Percentiles rank a stretch among this genome's conserved stretches.
These are phyloP conservation scores for Podarcis muralis DNA, from an alignment of 2,113 vertebrate genomes.

Conservation along the genomic window DNA sequence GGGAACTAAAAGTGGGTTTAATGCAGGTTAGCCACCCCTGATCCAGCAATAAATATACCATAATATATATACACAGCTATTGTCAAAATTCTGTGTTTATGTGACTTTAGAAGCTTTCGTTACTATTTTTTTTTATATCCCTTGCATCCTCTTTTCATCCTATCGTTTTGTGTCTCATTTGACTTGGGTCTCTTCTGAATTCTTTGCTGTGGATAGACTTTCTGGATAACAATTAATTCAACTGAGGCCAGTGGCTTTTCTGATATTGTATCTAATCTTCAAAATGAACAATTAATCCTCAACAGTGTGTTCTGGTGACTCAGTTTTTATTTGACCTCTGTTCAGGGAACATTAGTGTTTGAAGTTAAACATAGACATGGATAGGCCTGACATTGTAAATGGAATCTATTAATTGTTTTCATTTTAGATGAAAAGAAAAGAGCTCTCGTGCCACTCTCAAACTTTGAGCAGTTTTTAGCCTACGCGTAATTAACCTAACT, in stretches of 20 bases:
- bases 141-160: not conserved
- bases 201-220: not conserved
- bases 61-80: not conserved
- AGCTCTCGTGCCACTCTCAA: not conserved
- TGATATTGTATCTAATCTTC: slow-evolving; percentile 13
- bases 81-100: not conserved
- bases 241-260: slow-evolving; percentile 6
- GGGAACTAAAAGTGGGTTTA: not conserved
- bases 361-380: slow-evolving; percentile 1
- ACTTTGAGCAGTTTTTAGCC: not conserved
- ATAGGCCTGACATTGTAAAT: not conserved
- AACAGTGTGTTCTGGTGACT: not conserved
- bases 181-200: not conserved
- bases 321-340: slow-evolving; percentile 2
- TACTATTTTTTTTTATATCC: not conserved
- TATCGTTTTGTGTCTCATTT: not conserved
- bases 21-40: too few relatives aligned
- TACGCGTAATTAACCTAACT: not conserved
- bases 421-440: not conserved
- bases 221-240: slow-evolving; percentile 6
- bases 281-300: not conserved
- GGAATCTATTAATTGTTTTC: not conserved
- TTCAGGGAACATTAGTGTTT: not conserved
- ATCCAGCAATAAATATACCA: not conserved
- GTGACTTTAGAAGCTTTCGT: not conserved